Evolutionary conservation across 2,113 vertebrate genomes (phyloP), one percentile per base, ranked within the genome.

Genomic region (Falco punctatus): DNA sequence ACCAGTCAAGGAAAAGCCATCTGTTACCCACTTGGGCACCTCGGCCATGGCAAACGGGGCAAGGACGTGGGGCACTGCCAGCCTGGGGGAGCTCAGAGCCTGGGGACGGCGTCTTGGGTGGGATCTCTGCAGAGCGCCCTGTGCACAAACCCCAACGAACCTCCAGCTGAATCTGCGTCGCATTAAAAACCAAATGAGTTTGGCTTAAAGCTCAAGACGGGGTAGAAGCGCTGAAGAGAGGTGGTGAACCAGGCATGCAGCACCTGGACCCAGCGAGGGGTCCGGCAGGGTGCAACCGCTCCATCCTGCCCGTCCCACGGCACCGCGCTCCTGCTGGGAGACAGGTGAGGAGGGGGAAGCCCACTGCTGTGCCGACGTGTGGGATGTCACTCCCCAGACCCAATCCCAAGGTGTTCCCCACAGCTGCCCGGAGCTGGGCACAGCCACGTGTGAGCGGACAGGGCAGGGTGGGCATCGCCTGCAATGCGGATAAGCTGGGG

Each of bases 341-440:
- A 26, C 5, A 5, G 51, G 51, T 0, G 0, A 14, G 30, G n/a
- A n/a, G 7, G 4, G 2, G 52, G 38, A 24, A 15, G 9, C 23
- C 38, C 55, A 0, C 4, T 0, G 6, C 16, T 3, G 40, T 20
- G 5, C 57, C 8, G 3, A 3, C 0, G 26, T 5, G 10, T 8
- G 44, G 49, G 51, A 20, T 11, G 54, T 27, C 15, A 0, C 17
- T 75, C n/a, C 61, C 61, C 0, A 1, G 23, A 6, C 11, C 35
- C 1, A 11, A 51, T 2, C 35, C 69, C 24, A 14, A 58, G 62
- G 33, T 13, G 61, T 30, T 65, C 33, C 65, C 35, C 2, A 10
- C 5, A 35, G 40, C 5, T 3, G 38, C 28, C 15, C 1, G 2
- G 52, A 62, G 81, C 65, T 2, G 8, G n/a, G 27, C 16, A 5